A percentile compares a stretch with the other conserved stretches of the same genome.
These are phyloP conservation scores for Caenorhabditis inopinata DNA, from an alignment of 1,140 invertebrate species.

Conservation along the genomic window DNA sequence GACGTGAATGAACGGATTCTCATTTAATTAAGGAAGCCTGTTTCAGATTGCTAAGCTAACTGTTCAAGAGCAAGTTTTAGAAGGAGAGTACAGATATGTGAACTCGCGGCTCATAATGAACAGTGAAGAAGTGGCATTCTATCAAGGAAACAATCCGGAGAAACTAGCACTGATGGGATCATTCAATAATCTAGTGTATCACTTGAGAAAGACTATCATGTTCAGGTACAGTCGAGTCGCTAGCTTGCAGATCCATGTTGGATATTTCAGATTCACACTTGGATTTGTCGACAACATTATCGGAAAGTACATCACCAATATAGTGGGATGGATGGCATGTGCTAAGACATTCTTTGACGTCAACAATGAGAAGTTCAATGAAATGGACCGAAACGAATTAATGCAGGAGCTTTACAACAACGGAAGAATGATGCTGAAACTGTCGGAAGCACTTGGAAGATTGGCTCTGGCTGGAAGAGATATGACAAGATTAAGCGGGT, in stretches of 20 bases:
- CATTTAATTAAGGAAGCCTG: constrained; percentile 65
- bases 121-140: constrained; percentile 96
- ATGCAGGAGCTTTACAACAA: constrained; percentile 83
- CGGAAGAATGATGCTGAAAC: constrained; percentile 91
- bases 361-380: constrained; percentile 51
- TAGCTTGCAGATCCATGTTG: neutral
- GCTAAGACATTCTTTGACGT: constrained; percentile 86
- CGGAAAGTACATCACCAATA: constrained; percentile 91
- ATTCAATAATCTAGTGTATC: constrained; percentile 83
- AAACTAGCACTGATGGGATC: constrained; percentile 81
- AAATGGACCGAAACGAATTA: constrained; percentile 52
- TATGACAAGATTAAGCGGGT: constrained; percentile 86
- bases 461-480: constrained; percentile 89
- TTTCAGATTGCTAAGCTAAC: constrained; percentile 83
- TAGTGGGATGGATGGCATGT: constrained; percentile 90
- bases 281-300: constrained; percentile 92
- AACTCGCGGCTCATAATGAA: constrained; percentile 93
- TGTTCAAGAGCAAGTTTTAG: constrained; percentile 87
- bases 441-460: constrained; percentile 92
- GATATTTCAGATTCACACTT: constrained; percentile 76
- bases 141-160: constrained; percentile 73
- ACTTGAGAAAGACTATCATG: constrained; percentile 83
- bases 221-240: constrained; percentile 71
- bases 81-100: constrained; percentile 94
- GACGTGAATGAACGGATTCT: neutral